Conservation (phyloP, 2,888 invertebrate species). For the Drosophila flavopinicola region DNA sequence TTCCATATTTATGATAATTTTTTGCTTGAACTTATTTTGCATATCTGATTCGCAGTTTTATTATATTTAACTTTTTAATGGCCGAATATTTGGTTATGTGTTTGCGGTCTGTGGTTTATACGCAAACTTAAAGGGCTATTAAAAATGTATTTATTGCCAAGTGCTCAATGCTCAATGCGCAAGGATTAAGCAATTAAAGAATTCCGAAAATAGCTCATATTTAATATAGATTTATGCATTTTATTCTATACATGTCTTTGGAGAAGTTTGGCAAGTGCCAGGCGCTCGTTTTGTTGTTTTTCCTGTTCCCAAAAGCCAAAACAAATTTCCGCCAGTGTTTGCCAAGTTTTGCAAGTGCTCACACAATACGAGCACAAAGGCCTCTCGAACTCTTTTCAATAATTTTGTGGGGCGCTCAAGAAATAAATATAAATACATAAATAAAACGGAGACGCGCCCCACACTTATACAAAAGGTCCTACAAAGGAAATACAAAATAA, state of each 20-base stretch:
- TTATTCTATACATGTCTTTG: constrained; percentile 29
- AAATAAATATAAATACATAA: constrained; percentile 67
- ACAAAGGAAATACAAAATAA: constrained; percentile 52
- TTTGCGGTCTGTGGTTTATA: background rate
- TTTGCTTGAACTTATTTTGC: background rate
- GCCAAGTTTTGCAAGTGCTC: constrained; percentile 57
- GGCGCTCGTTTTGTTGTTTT: constrained; percentile 29
- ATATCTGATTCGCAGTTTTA: background rate
- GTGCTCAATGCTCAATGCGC: background rate
- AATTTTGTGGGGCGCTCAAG: constrained; percentile 45
- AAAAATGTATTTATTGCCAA: background rate
- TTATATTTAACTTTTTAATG: constrained; percentile 7
- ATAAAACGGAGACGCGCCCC: constrained; percentile 62
- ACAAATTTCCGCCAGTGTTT: constrained; percentile 66
- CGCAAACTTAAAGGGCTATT: background rate
- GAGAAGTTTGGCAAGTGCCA: constrained; percentile 38
- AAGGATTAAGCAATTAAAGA: constrained; percentile 23
- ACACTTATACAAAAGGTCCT: constrained; percentile 43
- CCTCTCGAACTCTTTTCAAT: constrained; percentile 75
- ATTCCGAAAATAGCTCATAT: background rate
- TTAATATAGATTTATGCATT: constrained; percentile 24
- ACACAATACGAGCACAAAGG: constrained; percentile 29
- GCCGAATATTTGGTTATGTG: constrained; percentile 4
- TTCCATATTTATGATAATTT: background rate
- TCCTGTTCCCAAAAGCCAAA: constrained; percentile 62